phyloP scores from a whole-genome alignment of 2,113 vertebrate genomes.

The Xiphophorus maculatus region DNA sequence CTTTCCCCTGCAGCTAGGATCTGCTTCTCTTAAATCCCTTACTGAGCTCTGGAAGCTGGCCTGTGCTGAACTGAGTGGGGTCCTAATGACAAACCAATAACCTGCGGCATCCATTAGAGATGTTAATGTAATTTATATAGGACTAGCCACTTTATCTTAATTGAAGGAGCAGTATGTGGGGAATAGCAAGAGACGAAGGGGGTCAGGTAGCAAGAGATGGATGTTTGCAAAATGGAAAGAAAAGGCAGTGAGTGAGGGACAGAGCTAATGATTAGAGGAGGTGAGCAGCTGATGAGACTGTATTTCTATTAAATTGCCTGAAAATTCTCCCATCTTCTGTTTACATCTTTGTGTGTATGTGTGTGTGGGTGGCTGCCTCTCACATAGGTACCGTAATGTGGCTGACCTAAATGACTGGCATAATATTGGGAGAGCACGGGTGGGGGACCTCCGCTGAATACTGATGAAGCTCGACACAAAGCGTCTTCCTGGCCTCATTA shows the following conservation, averaged over 20 bases:
- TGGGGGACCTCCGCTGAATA: slow-evolving; percentile 66
- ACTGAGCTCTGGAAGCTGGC: slow-evolving; percentile 12
- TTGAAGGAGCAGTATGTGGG: slow-evolving; percentile 26
- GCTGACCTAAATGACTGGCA: slow-evolving; percentile 75
- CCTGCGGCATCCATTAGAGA: slow-evolving; percentile 27
- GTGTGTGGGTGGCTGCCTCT: slow-evolving; percentile 41
- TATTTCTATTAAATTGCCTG: slow-evolving; percentile 59
- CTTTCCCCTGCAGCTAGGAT: slow-evolving; percentile 23
- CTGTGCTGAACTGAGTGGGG: slow-evolving; percentile 6
- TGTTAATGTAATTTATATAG: slow-evolving; percentile 52
- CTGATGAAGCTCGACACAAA: slow-evolving; percentile 74
- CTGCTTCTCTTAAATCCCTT: slow-evolving; percentile 35
- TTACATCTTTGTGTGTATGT: background rate
- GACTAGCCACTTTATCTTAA: slow-evolving; percentile 51
- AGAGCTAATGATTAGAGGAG: slow-evolving; percentile 46
- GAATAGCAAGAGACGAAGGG: background rate
- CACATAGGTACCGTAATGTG: slow-evolving; percentile 62
- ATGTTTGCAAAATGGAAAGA: slow-evolving; percentile 26
- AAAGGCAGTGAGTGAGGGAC: slow-evolving; percentile 20
- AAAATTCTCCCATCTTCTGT: slow-evolving; percentile 19
- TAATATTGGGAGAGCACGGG: slow-evolving; percentile 65
- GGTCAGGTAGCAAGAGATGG: slow-evolving; percentile 17
- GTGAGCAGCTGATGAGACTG: slow-evolving; percentile 47
- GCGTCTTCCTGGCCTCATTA: slow-evolving; percentile 80
- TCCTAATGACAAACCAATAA: slow-evolving; percentile 51